Conservation (phyloP, 2,797 vertebrate genomes). For the Jordanella pulchra region DNA sequence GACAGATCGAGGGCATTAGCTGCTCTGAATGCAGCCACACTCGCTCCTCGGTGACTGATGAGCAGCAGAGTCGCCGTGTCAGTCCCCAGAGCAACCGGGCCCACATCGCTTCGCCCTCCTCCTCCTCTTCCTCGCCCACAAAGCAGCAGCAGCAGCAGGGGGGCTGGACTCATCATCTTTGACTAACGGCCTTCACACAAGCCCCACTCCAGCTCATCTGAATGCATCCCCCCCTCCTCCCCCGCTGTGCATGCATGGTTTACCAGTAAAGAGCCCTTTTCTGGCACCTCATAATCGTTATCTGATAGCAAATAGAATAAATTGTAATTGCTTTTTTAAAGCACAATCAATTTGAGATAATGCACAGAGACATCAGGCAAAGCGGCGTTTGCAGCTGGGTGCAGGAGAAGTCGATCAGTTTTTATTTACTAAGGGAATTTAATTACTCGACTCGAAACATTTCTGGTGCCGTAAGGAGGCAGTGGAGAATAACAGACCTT, state of each 20-base stretch:
- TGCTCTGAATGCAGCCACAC: conserved; percentile 40
- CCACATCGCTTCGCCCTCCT: background rate
- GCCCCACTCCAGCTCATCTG: conserved; percentile 58
- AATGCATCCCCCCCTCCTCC: conserved; percentile 45
- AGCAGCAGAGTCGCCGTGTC: conserved; percentile 38
- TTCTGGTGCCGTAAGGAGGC: conserved; percentile 26
- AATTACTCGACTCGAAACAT: conserved; percentile 64
- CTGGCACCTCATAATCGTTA: conserved; percentile 74
- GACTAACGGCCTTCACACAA: conserved; percentile 63
- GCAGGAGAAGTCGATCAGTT: conserved; percentile 59
- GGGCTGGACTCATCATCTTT: conserved; percentile 60
- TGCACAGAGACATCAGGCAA: conserved; percentile 71
- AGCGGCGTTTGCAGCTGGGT: conserved; percentile 54
- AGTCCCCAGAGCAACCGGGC: conserved; percentile 46
- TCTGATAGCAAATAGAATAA: conserved; percentile 75
- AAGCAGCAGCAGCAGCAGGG: conserved; percentile 46
- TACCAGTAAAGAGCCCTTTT: conserved; percentile 75
- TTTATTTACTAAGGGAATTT: conserved; percentile 70
- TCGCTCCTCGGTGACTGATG: conserved; percentile 63
- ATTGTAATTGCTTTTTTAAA: conserved; percentile 81
- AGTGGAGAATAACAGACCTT: conserved; percentile 43
- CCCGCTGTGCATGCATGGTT: conserved; percentile 68
- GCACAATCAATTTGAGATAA: conserved; percentile 79
- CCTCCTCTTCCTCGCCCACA: conserved; percentile 22
- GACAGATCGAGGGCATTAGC: conserved; percentile 67